A percentile compares a stretch with the other conserved stretches of the same genome.
Evolutionary conservation across 2,888 invertebrate species (phyloP).

Genomic region (Nineta flava): DNA sequence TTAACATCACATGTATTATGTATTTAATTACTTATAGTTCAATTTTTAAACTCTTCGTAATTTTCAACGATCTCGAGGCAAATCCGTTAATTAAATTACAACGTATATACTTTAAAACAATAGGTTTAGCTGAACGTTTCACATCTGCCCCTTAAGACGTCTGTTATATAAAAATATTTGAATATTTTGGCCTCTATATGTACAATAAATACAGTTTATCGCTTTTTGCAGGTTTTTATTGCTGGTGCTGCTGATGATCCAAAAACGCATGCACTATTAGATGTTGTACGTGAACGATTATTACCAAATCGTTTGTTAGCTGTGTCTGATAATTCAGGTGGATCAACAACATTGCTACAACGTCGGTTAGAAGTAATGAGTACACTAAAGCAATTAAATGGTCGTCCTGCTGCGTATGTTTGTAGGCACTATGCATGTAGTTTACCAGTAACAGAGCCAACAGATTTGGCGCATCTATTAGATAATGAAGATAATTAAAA

Average conservation of each 20-base stretch:
- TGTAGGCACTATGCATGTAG: slow-evolving; percentile 62
- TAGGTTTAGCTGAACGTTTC: too few relatives aligned
- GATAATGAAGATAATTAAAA: slow-evolving; percentile 19
- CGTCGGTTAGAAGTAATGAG: slow-evolving; percentile 26
- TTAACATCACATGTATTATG: too few relatives aligned
- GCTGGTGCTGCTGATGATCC: slow-evolving; percentile 46
- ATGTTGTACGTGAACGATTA: slow-evolving; percentile 44
- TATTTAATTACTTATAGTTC: too few relatives aligned
- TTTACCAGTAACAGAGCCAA: slow-evolving; percentile 52
- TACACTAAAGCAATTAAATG: slow-evolving; percentile 37
- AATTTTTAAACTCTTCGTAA: too few relatives aligned
- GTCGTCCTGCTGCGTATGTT: slow-evolving; percentile 58
- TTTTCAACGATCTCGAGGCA: too few relatives aligned
- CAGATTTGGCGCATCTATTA: slow-evolving; percentile 41
- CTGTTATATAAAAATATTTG: not conserved
- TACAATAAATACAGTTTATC: not conserved
- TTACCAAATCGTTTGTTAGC: slow-evolving; percentile 54
- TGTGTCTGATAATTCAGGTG: slow-evolving; percentile 31
- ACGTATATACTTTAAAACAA: too few relatives aligned
- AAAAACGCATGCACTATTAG: slow-evolving; percentile 48
- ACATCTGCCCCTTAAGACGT: too few relatives aligned
- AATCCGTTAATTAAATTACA: too few relatives aligned
- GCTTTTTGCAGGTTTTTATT: slow-evolving; percentile 39
- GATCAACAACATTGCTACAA: slow-evolving; percentile 22
- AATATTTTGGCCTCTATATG: not conserved